These are phyloP conservation scores for Colaptes auratus DNA, from an alignment of 2,113 vertebrate species.

Conservation along the genomic window DNA sequence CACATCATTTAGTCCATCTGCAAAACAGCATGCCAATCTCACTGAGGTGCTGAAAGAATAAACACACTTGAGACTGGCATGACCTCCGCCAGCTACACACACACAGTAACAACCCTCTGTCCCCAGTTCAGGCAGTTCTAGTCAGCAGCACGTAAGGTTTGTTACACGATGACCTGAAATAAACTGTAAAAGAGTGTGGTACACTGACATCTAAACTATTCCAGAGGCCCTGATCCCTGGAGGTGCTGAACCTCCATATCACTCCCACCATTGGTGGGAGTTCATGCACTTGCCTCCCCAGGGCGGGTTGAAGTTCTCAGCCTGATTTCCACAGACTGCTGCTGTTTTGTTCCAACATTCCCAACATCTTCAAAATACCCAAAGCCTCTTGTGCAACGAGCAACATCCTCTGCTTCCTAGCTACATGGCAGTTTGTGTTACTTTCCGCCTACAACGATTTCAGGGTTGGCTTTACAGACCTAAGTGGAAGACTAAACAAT, in stretches of 20 bases:
- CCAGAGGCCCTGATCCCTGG: neutral
- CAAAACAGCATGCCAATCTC: neutral
- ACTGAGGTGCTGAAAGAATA: neutral
- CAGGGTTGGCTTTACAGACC: constrained; percentile 62
- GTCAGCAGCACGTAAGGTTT: neutral
- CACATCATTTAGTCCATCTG: neutral
- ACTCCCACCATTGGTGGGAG: neutral
- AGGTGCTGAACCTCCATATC: neutral
- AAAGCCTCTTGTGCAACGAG: constrained; percentile 60
- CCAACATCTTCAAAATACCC: constrained; percentile 68
- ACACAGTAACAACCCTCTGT: neutral
- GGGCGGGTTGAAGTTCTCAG: constrained; percentile 17
- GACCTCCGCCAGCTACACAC: rapidly evolving
- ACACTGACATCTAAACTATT: neutral
- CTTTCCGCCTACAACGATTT: constrained; percentile 65
- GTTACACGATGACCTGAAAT: neutral
- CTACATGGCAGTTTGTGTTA: constrained; percentile 66
- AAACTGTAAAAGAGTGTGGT: neutral
- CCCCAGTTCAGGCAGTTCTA: neutral
- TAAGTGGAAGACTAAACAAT: constrained; percentile 73
- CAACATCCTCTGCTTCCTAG: constrained; percentile 59
- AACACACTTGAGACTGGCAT: neutral
- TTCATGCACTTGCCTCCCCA: neutral
- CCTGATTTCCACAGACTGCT: constrained; percentile 59
- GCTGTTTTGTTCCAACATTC: constrained; percentile 56